A percentile compares a stretch with the other conserved stretches of the same genome.
phyloP scores from a whole-genome alignment of 2,888 invertebrate genomes.

The Sinohyriopsis cumingii region DNA sequence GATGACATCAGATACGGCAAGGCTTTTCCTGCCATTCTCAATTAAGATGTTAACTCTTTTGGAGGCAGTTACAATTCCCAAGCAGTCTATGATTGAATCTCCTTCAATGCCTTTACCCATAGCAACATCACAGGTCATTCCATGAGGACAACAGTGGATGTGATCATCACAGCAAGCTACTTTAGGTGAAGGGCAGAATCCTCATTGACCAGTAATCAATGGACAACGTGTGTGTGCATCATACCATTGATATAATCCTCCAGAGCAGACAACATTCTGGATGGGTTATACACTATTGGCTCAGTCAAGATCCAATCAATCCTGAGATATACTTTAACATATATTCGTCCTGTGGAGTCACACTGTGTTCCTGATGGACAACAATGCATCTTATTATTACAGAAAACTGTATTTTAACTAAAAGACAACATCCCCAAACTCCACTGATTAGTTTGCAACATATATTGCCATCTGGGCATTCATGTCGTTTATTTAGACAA shows the following conservation, averaged over 20 bases:
- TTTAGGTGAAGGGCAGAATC: constrained; percentile 4
- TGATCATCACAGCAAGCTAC: constrained; percentile 64
- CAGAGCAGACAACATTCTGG: constrained; percentile 25
- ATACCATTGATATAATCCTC: constrained; percentile 19
- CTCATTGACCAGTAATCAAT: not conserved
- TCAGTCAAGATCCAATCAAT: constrained; percentile 22
- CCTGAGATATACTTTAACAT: constrained; percentile 2
- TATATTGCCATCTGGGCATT: constrained; percentile 42
- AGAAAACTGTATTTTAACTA: constrained; percentile 41
- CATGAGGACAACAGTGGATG: constrained; percentile 52
- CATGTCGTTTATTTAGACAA: too few relatives aligned
- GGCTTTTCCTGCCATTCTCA: constrained; percentile 19
- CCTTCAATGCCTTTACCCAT: constrained; percentile 21
- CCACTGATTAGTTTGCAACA: constrained; percentile 41
- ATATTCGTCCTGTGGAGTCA: constrained; percentile 11
- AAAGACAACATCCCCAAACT: constrained; percentile 53
- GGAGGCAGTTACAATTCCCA: constrained; percentile 25
- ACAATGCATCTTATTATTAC: constrained; percentile 41
- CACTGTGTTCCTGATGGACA: constrained; percentile 43
- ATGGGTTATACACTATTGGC: constrained; percentile 2
- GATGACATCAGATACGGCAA: constrained; percentile 16
- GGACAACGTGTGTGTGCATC: constrained; percentile 3
- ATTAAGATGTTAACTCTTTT: not conserved
- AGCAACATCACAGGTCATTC: constrained; percentile 50
- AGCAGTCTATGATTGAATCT: constrained; percentile 23